phyloP scores from a whole-genome alignment of 2,888 invertebrate genomes.

The Lepetodrilus schrolli region DNA sequence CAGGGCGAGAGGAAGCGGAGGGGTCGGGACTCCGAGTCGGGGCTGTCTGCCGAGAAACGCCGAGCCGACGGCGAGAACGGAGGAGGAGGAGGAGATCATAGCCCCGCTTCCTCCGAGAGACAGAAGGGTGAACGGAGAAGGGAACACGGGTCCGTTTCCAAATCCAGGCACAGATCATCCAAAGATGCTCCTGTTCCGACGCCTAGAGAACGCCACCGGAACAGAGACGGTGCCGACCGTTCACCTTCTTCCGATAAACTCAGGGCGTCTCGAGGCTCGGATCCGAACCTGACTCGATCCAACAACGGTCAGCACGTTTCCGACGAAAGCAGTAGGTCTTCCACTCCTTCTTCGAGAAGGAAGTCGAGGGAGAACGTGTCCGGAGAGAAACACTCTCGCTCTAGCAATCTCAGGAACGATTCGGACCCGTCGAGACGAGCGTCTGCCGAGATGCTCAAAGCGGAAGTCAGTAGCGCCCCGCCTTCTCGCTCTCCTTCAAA shows the following conservation, averaged over 20 bases:
- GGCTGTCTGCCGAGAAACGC: conserved; percentile 25
- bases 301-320: conserved; percentile 15
- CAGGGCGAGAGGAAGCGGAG: conserved; percentile 12
- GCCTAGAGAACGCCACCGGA: conserved; percentile 15
- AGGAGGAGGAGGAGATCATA: neutral
- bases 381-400: neutral
- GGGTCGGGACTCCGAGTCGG: conserved; percentile 17
- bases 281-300: conserved; percentile 8
- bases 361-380: neutral
- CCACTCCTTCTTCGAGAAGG: conserved; percentile 7
- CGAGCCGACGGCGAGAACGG: no score
- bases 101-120: neutral
- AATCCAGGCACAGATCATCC: neutral
- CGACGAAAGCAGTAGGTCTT: conserved; percentile 13
- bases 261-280: conserved; percentile 1
- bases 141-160: conserved; percentile 2
- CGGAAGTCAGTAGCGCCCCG: conserved; percentile 24
- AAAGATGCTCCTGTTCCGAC: neutral
- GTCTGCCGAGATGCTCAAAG: neutral
- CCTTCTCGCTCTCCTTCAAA: conserved; percentile 29
- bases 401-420: neutral
- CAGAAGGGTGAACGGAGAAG: neutral
- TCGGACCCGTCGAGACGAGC: neutral
- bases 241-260: neutral
- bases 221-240: neutral